Base-by-base conservation (phyloP, 2,888 invertebrate species). In the Agriopis marginaria region DNA sequence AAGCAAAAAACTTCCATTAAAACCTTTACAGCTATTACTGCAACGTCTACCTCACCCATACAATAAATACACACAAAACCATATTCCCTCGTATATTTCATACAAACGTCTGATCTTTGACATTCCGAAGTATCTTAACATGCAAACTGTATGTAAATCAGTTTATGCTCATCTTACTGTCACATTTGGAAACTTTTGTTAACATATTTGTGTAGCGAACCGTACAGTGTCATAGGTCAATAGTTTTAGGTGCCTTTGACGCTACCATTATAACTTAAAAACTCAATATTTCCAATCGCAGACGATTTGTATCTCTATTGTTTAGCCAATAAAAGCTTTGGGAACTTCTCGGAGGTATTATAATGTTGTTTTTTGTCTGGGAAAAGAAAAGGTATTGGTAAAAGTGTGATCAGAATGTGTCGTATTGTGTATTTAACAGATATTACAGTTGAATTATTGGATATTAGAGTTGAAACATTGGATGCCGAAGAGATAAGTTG, bases 81-180 rank as follows among this genome's bases (percentile, higher is more conserved):
- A 10, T 65, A 62, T 67, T 60, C 63, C 61, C 61, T 66, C 59
- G 63, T 58, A 71, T 68, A 71, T 71, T 73, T 70, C 70, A 74
- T 70, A 71, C 69, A 66, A 62, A 68, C 60, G 62, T 61, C 58
- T 78, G 82, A 83, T 77, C 84, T 79, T 73, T 80, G 82, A 79
- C 82, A 74, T 76, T 23, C 69, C 63, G 66, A 79, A 74, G 73
- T 67, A 79, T 76, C 75, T 80, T 78, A 82, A 81, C 79, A 84
- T 81, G 79, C 79, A 81, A 82, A 80, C 81, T 67, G 82, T 79
- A 83, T 84, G 82, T 84, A 82, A 84, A 86, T 84, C 84, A 82
- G 86, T 86, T 77, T 84, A 83, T 71, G 72, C 68, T 77, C 80
- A 79, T 81, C 78, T 81, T 75, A 79, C 82, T 83, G 82, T 82